phyloP scores from a whole-genome alignment of 1,140 invertebrate genomes.

The Stegodyphus mimosarum region DNA sequence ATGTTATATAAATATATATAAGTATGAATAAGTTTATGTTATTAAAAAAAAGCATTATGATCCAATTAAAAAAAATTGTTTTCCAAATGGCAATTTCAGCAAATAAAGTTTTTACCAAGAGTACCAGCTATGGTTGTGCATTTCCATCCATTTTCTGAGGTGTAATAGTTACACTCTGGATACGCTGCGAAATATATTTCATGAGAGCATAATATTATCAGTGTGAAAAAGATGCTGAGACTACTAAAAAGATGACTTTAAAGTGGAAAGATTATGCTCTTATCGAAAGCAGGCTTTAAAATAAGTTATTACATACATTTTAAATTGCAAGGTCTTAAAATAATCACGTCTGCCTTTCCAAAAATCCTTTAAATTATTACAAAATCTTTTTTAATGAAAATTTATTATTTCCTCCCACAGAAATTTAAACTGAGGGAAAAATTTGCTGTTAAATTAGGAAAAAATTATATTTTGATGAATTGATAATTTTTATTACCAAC shows the following conservation, averaged over 20 bases:
- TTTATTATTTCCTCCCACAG: no score
- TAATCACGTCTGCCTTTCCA: no score
- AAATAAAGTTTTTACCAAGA: constrained; percentile 51
- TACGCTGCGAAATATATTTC: constrained; percentile 48
- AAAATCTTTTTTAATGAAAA: no score
- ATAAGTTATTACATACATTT: no score
- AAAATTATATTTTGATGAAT: no score
- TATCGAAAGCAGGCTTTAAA: no score
- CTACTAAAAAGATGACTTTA: constrained; percentile 16
- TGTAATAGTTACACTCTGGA: constrained; percentile 23
- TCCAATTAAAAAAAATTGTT: not conserved
- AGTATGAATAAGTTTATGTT: not conserved
- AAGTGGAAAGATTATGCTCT: not conserved
- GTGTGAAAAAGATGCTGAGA: constrained; percentile 15
- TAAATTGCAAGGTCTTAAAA: no score
- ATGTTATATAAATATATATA: not conserved
- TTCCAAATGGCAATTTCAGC: constrained; percentile 29
- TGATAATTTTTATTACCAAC: no score
- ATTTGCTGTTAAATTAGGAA: no score
- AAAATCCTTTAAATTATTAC: no score
- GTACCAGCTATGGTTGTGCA: constrained; percentile 15
- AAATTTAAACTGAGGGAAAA: no score
- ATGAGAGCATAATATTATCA: constrained; percentile 27
- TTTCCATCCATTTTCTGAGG: constrained; percentile 30
- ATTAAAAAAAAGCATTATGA: not conserved